Evolutionary conservation across 2,888 invertebrate species (phyloP), one percentile per base, ranked within the genome.

Genomic region (Zygothrica quintamaculata): DNA sequence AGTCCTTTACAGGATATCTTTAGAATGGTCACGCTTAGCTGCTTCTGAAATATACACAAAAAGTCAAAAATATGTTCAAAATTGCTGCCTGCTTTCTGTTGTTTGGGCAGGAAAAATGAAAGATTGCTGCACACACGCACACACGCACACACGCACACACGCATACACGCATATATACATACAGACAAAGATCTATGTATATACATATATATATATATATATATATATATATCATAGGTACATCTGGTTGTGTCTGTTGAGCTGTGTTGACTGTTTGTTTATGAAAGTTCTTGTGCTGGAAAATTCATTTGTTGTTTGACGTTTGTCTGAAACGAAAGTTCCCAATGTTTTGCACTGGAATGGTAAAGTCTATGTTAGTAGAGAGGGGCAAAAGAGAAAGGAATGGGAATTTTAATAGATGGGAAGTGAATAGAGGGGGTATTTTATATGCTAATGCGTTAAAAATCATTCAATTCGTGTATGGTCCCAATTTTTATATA

Each of bases 391-490:
- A 8, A 9, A 3, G n/a, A n/a, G 8, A 6, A 1, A 11, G 34
- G 13, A n/a, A n/a, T n/a, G n/a, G n/a, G n/a, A n/a, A n/a, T n/a
- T n/a, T n/a, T n/a, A n/a, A n/a, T n/a, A n/a, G n/a, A n/a, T n/a
- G n/a, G n/a, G n/a, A n/a, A n/a, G n/a, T n/a, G n/a, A 15, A 37
- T 25, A 16, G 15, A 13, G 13, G 11, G 34, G 1, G 55, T 58
- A 66, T 76, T 79, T 71, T 62, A 67, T 77, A 71, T 77, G 71
- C 74, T 71, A 77, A 77, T 77, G 65, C 57, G 70, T 62, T 76
- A 76, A 74, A 77, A 76, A 74, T 65, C 76, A 76, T 78, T 73
- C 70, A 73, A 76, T 70, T 62, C 56, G 40, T 62, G 18, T 60
- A 34, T 66, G 39, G 47, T 3, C 29, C 9, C 29, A 29, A 29